These are phyloP conservation scores for Campodea augens DNA, from an alignment of 1,140 invertebrate species.

Conservation along the genomic window DNA sequence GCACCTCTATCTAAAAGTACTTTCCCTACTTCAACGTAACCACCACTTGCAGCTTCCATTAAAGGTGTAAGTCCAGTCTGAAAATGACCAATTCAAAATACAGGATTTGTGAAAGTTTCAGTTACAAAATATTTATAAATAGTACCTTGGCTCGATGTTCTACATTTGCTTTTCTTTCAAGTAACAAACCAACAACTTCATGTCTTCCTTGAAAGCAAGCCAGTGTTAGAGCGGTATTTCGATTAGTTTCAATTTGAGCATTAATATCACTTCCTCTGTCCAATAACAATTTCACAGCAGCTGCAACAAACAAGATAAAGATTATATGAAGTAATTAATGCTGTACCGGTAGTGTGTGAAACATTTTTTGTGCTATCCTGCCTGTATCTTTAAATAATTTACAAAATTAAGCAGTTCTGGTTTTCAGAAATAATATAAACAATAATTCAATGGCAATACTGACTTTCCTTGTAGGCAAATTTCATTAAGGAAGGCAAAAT, in stretches of 20 bases:
- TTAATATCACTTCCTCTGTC: conserved; percentile 99
- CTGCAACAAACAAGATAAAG: conserved; percentile 20
- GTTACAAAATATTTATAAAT: conserved; percentile 4
- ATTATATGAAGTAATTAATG: neutral
- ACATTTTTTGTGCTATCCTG: neutral
- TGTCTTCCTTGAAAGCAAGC: conserved; percentile 98
- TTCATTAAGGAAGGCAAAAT: too few species aligned
- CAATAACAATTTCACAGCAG: conserved; percentile 69
- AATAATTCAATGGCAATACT: too few species aligned
- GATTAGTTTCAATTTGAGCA: conserved; percentile 98
- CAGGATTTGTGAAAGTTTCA: conserved; percentile 3
- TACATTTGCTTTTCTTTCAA: conserved; percentile 94
- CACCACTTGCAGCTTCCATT: conserved; percentile 98
- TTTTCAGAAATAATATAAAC: too few species aligned
- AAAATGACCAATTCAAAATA: conserved; percentile 3
- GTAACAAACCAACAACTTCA: conserved; percentile 87
- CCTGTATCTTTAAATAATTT: neutral
- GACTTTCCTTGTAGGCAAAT: too few species aligned
- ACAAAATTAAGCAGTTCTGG: conserved; percentile 3
- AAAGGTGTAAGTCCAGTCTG: conserved; percentile 90
- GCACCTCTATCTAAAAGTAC: conserved; percentile 91
- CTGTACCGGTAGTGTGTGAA: neutral
- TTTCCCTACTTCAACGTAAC: conserved; percentile 93
- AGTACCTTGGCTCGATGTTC: conserved; percentile 90
- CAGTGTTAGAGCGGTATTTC: conserved; percentile 94